Base-by-base conservation (phyloP, 2,888 invertebrate species). In the Andricus curvator region DNA sequence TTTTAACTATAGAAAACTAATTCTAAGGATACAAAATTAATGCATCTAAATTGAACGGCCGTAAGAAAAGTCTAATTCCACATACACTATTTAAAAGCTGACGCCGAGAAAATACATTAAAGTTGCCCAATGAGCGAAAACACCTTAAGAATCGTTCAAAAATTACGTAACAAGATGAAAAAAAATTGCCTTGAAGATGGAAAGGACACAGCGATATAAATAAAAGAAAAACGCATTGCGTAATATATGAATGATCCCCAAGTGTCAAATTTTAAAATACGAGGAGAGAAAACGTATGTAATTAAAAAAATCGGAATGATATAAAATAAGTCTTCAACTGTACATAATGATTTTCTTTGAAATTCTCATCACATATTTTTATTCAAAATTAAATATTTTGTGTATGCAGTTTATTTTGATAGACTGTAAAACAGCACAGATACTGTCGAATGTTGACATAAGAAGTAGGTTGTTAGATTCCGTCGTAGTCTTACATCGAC, bases 351-450 rank as follows among this genome's bases (percentile, higher is more conserved):
- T 78, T 77, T 67, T 67, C 17, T 17, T 81, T 51, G 37, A 56
- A 22, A 67, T 66, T 48, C 25, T 64, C 17, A 78, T 60, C 17
- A 41, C 33, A 37, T 22, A 62, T 13, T 68, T 68, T 68, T 68
- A 33, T 62, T 77, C 29, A 41, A 82, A 78, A 64, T 68, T 77
- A 67, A 25, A 60, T 66, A 68, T 22, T 44, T 60, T 44, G 41
- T 64, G 56, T 66, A 25, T 51, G 62, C 37, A 74, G 51, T 64
- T 25, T 13, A 76, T 41, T 79, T 65, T 41, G 20, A 51, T 56
- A 74, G 74, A 56, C 33, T 74, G 74, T 74, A 56, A 74, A 74
- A 37, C 56, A 74, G 74, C 56, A 74, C 74, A 74, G 33, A 56
- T 56, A 48, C 74, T 74, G 74, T 51, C 56, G 33, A 56, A 74